Evolutionary conservation across 2,888 invertebrate genomes (phyloP).

Genomic region (Physocephala rufipes): DNA sequence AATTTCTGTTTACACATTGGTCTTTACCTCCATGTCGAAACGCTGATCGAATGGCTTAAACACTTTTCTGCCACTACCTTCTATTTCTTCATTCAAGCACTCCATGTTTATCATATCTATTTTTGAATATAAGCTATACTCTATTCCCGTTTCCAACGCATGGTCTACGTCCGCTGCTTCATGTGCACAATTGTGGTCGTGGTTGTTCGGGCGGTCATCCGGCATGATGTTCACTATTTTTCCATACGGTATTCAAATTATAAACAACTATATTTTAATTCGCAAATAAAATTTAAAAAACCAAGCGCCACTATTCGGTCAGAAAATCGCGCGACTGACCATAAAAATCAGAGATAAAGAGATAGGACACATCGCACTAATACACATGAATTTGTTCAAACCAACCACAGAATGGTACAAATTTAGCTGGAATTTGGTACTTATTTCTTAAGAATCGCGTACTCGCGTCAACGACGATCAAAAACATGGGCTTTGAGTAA

Average conservation of each 20-base stretch:
- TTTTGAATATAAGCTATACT: constrained; percentile 82
- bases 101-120: constrained; percentile 87
- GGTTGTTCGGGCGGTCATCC: constrained; percentile 62
- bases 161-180: constrained; percentile 63
- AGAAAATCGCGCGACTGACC: not conserved
- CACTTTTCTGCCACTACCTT: constrained; percentile 86
- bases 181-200: constrained; percentile 59
- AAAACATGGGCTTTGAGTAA: no score
- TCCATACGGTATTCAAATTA: not conserved
- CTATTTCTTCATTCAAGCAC: constrained; percentile 88
- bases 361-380: no score
- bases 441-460: no score
- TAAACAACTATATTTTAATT: no score
- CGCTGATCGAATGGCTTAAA: constrained; percentile 94
- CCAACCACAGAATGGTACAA: no score
- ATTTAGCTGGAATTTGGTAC: no score
- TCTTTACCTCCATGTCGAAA: constrained; percentile 75
- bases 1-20: not conserved
- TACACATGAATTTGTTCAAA: no score
- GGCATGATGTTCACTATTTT: constrained; percentile 53
- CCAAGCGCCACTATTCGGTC: no score
- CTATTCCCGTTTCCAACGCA: constrained; percentile 63
- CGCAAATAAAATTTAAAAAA: no score
- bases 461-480: no score
- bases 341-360: no score